A percentile compares a stretch with the other conserved stretches of the same genome.
Evolutionary conservation across 2,113 vertebrate species (phyloP).

Genomic region (Heterochromis multidens): DNA sequence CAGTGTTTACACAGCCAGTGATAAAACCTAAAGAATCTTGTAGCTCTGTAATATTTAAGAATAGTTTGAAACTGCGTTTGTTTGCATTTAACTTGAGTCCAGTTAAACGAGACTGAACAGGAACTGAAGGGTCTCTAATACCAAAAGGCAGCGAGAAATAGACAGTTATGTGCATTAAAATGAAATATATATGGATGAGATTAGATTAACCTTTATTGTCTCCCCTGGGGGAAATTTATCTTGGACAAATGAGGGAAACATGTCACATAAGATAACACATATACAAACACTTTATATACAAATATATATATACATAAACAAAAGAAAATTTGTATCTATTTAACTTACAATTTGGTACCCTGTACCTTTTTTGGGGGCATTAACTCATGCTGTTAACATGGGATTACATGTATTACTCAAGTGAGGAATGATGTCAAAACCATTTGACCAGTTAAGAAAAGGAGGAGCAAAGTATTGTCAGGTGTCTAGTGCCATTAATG

Average conservation of each 20-base stretch:
- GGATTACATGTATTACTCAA: background rate
- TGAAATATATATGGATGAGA: background rate
- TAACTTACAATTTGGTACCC: background rate
- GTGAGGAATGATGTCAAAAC: background rate
- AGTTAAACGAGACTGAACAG: background rate
- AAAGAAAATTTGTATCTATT: background rate
- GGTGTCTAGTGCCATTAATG: background rate
- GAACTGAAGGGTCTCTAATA: background rate
- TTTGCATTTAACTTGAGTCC: background rate
- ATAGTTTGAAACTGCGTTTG: background rate
- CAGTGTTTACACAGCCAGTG: background rate
- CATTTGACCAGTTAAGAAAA: background rate
- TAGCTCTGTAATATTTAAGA: background rate
- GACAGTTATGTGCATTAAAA: background rate
- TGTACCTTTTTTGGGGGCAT: background rate
- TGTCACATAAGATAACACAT: background rate
- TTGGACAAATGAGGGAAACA: background rate
- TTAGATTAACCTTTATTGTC: background rate
- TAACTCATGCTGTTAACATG: background rate
- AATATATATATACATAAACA: no score
- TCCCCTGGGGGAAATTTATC: background rate
- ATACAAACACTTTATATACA: no score
- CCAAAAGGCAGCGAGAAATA: background rate
- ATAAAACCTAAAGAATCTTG: background rate
- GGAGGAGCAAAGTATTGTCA: fast-evolving